Conservation (phyloP, 1,140 invertebrate genomes). For the Caenorhabditis remanei region DNA sequence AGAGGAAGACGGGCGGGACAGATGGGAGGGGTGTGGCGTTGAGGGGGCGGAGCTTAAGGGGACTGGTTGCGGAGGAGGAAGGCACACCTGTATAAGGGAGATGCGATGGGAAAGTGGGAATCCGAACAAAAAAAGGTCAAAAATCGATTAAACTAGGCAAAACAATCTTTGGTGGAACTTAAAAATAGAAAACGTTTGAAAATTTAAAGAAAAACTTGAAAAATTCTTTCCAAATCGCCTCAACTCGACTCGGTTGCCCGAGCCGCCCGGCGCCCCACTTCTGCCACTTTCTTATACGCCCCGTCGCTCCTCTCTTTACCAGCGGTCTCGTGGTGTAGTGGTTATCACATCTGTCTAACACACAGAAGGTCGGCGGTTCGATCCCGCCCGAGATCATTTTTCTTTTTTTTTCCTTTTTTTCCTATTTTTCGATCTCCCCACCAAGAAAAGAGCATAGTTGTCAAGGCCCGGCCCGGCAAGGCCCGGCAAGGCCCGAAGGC, state of each 20-base stretch:
- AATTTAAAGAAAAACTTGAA: not conserved
- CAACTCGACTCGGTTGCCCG: too few species aligned
- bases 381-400: conserved; percentile 69
- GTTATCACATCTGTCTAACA: conserved; percentile 72
- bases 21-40: not conserved
- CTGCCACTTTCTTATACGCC: too few species aligned
- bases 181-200: not conserved
- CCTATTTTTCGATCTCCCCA: too few species aligned
- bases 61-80: not conserved
- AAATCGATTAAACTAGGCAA: too few species aligned
- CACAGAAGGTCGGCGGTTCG: conserved; percentile 71
- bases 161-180: too few species aligned
- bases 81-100: not conserved
- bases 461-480: too few species aligned
- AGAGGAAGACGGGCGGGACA: not conserved
- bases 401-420: not conserved
- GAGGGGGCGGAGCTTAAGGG: not conserved
- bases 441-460: too few species aligned
- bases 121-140: not conserved
- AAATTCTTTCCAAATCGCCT: too few species aligned
- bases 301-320: too few species aligned
- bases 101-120: not conserved
- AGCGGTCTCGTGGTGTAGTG: conserved; percentile 68
- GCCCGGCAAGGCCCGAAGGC: too few species aligned
- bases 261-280: too few species aligned